A percentile compares a stretch with the other conserved stretches of the same genome.
Conservation (phyloP, 2,113 vertebrate species). For the Phainopepla nitens region DNA sequence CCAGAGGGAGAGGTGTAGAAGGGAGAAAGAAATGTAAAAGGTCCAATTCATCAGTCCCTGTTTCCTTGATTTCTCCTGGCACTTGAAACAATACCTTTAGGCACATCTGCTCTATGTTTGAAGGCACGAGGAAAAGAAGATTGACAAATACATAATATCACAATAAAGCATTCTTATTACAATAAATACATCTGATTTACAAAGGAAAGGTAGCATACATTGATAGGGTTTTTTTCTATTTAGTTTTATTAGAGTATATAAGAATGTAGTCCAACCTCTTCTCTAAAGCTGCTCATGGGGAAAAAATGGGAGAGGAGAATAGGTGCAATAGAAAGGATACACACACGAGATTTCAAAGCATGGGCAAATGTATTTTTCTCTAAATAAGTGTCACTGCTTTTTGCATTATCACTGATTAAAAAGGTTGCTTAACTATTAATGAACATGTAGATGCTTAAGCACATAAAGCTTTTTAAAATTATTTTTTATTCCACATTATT, state of each 20-base stretch:
- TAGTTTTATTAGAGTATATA: background rate
- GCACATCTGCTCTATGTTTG: background rate
- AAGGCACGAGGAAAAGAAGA: background rate
- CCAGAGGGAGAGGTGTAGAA: background rate
- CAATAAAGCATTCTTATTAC: background rate
- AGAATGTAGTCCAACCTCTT: background rate
- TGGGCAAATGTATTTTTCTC: background rate
- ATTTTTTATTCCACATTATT: background rate
- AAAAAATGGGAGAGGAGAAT: background rate
- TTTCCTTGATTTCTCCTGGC: background rate
- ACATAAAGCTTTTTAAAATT: background rate
- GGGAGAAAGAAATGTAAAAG: background rate
- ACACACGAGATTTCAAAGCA: background rate
- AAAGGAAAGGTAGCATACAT: background rate
- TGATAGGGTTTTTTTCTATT: background rate
- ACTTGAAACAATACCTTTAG: background rate
- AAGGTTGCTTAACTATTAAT: background rate
- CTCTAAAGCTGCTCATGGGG: background rate
- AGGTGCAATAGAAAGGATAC: background rate
- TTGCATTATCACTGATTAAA: background rate
- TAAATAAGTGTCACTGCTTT: background rate
- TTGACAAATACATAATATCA: background rate
- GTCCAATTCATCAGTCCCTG: background rate
- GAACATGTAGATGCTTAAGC: background rate
- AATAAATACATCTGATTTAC: background rate